A percentile compares a stretch with the other conserved stretches of the same genome.
Evolutionary conservation across 2,888 invertebrate genomes (phyloP).

Genomic region (Cerastis rubricosa): DNA sequence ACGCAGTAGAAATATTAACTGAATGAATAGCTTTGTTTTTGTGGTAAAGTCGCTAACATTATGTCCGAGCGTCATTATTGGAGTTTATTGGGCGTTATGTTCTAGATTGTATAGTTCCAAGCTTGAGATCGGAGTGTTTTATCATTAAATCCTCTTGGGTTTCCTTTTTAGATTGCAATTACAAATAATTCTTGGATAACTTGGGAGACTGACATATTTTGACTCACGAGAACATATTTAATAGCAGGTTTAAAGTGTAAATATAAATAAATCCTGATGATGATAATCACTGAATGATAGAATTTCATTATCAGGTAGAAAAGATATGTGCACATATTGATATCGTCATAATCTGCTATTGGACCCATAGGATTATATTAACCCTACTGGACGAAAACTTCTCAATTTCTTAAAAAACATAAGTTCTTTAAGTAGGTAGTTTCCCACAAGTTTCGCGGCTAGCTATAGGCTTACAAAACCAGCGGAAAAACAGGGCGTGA

Average conservation of each 20-base stretch:
- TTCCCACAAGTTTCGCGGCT: constrained; percentile 17
- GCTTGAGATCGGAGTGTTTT: not conserved
- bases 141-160: not conserved
- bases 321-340: not conserved
- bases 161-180: not conserved
- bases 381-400: not conserved
- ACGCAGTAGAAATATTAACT: constrained; percentile 40
- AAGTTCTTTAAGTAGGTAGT: not conserved
- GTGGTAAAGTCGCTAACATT: not conserved
- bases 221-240: not conserved
- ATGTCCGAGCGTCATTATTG: constrained; percentile 8
- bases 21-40: constrained; percentile 42
- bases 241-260: not conserved
- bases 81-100: constrained; percentile 25
- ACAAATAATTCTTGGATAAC: not conserved
- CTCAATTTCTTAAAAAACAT: not conserved
- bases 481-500: constrained; percentile 49
- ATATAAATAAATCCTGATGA: not conserved
- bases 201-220: not conserved
- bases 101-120: not conserved
- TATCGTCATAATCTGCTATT: not conserved
- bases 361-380: not conserved
- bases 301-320: not conserved
- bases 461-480: constrained; percentile 45
- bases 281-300: not conserved